Conservation (phyloP, 2,113 vertebrate species). For the Daubentonia madagascariensis region DNA sequence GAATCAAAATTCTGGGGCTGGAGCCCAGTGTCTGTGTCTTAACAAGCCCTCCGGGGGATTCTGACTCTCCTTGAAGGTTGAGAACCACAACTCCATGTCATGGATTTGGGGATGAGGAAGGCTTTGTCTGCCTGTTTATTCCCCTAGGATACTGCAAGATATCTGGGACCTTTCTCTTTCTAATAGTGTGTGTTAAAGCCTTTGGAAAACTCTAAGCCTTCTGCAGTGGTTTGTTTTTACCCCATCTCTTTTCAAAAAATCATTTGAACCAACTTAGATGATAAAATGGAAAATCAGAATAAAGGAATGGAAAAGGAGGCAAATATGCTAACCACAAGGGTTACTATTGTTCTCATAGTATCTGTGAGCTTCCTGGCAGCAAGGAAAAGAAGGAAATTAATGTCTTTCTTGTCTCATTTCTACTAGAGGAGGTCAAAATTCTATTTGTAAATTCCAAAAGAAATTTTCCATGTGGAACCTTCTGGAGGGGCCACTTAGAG, state of each 20-base stretch:
- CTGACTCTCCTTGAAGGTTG: background rate
- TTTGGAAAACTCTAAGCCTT: background rate
- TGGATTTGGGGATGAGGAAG: background rate
- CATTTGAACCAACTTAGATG: background rate
- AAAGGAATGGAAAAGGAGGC: background rate
- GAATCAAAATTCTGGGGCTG: background rate
- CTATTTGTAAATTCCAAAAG: background rate
- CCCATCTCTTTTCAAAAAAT: background rate
- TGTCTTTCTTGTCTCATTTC: background rate
- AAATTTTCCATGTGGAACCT: background rate
- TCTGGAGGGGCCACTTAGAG: background rate
- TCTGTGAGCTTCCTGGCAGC: background rate
- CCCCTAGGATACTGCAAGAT: background rate
- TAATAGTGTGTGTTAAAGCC: background rate
- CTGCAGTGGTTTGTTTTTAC: conserved; percentile 10
- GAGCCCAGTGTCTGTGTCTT: background rate
- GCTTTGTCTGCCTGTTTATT: background rate
- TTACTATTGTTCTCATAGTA: background rate
- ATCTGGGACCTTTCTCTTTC: background rate
- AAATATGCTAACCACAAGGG: background rate
- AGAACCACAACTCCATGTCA: background rate
- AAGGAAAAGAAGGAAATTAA: background rate
- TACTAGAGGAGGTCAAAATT: background rate
- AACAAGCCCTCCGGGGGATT: background rate
- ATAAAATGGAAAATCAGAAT: background rate